Evolutionary conservation across 64 coral and sea anemone genomes (phyloP).

Genomic region (Acropora tenuis): DNA sequence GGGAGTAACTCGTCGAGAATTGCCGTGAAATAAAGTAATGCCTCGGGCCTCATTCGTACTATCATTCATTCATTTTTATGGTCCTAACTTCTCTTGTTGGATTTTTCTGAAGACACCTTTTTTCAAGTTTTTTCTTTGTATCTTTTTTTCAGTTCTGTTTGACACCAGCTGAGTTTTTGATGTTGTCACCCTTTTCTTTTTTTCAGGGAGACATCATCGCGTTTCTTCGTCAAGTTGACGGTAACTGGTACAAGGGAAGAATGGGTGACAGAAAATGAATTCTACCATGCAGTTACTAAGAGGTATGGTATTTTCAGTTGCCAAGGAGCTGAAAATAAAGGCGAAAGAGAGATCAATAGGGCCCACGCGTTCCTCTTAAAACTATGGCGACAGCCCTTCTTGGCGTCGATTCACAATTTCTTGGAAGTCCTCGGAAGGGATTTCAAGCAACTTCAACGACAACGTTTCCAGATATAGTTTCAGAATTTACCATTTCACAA

Average conservation of each 20-base stretch:
- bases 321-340: no score
- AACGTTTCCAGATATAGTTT: no score
- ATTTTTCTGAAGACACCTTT: no score
- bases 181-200: background rate
- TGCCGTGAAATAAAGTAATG: constrained; percentile 78
- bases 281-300: constrained; percentile 67
- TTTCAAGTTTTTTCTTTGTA: background rate
- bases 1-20: constrained; percentile 75
- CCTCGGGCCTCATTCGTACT: background rate
- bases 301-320: constrained; percentile 23
- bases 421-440: no score
- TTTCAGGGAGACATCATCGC: constrained; percentile 75
- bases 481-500: no score
- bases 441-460: no score
- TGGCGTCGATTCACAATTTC: no score
- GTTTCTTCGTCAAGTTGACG: constrained; percentile 57
- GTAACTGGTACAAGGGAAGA: constrained; percentile 74
- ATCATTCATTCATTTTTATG: background rate
- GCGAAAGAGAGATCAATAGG: no score
- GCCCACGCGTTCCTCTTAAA: no score
- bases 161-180: background rate
- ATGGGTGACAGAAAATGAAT: constrained; percentile 60
- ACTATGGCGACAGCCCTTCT: no score
- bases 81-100: background rate
- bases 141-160: background rate